Base-by-base conservation (phyloP, 2,888 invertebrate genomes). In the Hoplodrina blanda region DNA sequence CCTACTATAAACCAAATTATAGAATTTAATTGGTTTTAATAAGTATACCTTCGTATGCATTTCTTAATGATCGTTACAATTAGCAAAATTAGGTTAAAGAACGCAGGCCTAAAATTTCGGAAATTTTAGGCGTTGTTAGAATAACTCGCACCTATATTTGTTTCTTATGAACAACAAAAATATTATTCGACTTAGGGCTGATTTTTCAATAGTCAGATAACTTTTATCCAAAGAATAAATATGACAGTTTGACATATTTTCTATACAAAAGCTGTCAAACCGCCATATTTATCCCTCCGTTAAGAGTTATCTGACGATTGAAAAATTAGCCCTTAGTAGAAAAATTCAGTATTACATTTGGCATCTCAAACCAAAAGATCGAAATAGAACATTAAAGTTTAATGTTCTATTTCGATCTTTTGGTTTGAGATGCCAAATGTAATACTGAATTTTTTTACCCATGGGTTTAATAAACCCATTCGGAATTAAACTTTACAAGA, bases 381-480 rank as follows among this genome's bases (percentile, higher is more conserved):
- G 11, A 53, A 44, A 44, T 53, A 66, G 30, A 44, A 66, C 30
- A 66, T n/a, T 44, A 17, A n/a, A n/a, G n/a, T n/a, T n/a, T 17
- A 44, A n/a, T 66, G 30, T 66, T 44, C 30, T 66, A 53, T 44
- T 44, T 53, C 11, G 15, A 8, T 17, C 1, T 65, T 10, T 4
- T 41, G 4, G 15, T n/a, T n/a, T 17, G 7, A 25, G 13, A 8
- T 49, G 1, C 13, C 11, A 37, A 11, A 15, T 25, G 3, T 8
- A 15, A 50, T n/a, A n/a, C n/a, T n/a, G n/a, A n/a, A n/a, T n/a
- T n/a, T n/a, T n/a, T n/a, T n/a, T n/a, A n/a, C n/a, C n/a, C n/a
- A n/a, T n/a, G n/a, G n/a, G n/a, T n/a, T n/a, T n/a, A n/a, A n/a
- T n/a, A n/a, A 65, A 65, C 66, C 13, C 44, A 53, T 67, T 53